These are phyloP conservation scores for Drosophila kikkawai DNA, from an alignment of 1,140 invertebrate species.

Conservation along the genomic window DNA sequence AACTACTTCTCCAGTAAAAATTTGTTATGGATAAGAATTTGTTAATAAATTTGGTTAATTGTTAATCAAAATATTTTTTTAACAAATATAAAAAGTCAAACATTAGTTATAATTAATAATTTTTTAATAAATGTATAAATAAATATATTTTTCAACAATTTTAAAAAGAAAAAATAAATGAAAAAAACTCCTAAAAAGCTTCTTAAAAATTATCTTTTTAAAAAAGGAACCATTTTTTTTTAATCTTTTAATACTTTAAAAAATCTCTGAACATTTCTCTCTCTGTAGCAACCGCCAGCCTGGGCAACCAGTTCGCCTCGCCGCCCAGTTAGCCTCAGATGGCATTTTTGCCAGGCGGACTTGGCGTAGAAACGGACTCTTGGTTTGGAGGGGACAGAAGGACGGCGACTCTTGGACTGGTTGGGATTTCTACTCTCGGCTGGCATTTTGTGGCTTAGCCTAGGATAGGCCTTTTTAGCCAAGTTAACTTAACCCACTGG, in stretches of 20 bases:
- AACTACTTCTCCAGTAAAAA: too few relatives aligned
- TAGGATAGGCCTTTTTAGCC: conserved; percentile 47
- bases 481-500: conserved; percentile 38
- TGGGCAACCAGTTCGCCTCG: conserved; percentile 46
- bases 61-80: too few relatives aligned
- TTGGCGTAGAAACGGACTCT: conserved; percentile 11
- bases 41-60: too few relatives aligned
- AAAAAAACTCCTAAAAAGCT: neutral
- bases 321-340: conserved; percentile 64
- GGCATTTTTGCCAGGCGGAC: conserved; percentile 60
- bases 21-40: too few relatives aligned
- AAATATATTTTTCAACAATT: neutral
- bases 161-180: neutral
- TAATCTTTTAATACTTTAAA: too few relatives aligned
- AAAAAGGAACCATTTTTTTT: too few relatives aligned
- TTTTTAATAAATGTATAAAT: neutral
- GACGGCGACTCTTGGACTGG: conserved; percentile 61
- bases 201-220: too few relatives aligned
- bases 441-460: conserved; percentile 72
- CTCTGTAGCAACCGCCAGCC: conserved; percentile 20
- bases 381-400: neutral
- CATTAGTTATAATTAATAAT: neutral
- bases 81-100: too few relatives aligned
- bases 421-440: conserved; percentile 53
- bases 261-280: neutral